phyloP scores from a whole-genome alignment of 2,113 vertebrate genomes.

The Ursus arctos region DNA sequence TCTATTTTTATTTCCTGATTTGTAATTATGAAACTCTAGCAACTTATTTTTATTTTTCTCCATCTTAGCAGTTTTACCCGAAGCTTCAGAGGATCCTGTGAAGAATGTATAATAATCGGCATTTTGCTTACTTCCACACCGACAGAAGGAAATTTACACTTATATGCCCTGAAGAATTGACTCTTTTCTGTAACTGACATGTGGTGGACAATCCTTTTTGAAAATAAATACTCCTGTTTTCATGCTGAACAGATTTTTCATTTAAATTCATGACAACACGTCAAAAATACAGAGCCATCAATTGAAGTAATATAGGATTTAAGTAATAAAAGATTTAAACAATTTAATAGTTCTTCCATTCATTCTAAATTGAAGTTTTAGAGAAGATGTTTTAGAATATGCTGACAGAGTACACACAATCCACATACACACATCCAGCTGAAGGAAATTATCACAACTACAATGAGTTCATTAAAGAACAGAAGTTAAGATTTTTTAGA shows the following conservation, averaged over 20 bases:
- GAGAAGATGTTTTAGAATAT: neutral
- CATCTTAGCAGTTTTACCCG: slow-evolving; percentile 28
- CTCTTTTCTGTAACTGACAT: slow-evolving; percentile 51
- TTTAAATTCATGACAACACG: slow-evolving; percentile 28
- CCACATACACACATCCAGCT: neutral
- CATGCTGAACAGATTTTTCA: neutral
- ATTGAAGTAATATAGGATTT: neutral
- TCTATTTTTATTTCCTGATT: slow-evolving; percentile 26
- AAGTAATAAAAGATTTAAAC: neutral
- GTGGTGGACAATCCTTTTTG: neutral
- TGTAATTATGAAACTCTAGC: slow-evolving; percentile 36
- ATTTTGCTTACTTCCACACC: neutral
- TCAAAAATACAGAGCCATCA: neutral
- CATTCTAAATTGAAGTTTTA: slow-evolving; percentile 28
- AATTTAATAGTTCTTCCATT: neutral
- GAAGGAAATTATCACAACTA: neutral
- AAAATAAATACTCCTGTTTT: slow-evolving; percentile 36
- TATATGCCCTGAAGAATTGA: neutral
- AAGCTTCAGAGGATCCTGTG: neutral
- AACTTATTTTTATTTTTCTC: neutral
- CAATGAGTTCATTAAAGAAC: neutral
- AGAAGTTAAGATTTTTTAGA: neutral
- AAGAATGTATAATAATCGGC: neutral
- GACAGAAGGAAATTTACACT: neutral
- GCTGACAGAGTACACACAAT: neutral